Conservation (phyloP, 2,113 vertebrate species). For the Eidolon helvum region DNA sequence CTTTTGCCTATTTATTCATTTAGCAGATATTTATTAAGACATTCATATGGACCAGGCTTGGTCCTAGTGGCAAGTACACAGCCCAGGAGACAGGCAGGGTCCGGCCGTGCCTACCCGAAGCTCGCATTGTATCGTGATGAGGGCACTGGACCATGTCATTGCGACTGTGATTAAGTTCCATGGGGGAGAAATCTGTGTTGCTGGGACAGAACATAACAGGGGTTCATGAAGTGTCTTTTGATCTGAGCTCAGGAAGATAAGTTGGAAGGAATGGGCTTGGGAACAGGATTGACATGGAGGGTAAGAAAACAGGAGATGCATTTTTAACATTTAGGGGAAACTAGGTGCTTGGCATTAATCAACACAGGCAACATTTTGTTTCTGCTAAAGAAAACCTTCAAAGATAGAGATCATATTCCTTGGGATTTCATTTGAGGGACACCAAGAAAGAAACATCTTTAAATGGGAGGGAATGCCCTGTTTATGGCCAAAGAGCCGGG, state of each 20-base stretch:
- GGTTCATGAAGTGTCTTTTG: neutral
- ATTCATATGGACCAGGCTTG: neutral
- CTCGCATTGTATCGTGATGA: accelerated
- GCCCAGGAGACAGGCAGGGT: neutral
- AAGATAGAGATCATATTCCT: neutral
- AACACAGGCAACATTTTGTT: accelerated
- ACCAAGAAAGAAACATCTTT: neutral
- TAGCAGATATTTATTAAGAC: neutral
- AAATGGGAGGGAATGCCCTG: neutral
- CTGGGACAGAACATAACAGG: neutral
- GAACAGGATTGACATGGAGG: neutral
- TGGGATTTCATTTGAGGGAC: neutral
- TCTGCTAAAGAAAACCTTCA: neutral
- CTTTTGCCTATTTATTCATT: neutral
- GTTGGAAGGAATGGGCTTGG: neutral
- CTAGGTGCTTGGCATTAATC: neutral
- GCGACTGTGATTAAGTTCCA: too few relatives aligned
- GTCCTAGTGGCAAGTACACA: neutral
- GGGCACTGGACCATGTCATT: neutral
- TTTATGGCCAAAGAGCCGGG: accelerated
- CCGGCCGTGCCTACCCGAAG: neutral
- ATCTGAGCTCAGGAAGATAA: neutral
- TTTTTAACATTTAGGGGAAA: neutral
- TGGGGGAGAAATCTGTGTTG: too few relatives aligned
- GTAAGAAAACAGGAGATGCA: neutral